A percentile compares a stretch with the other conserved stretches of the same genome.
phyloP scores from a whole-genome alignment of 2,797 vertebrate species.

The Morus bassanus region DNA sequence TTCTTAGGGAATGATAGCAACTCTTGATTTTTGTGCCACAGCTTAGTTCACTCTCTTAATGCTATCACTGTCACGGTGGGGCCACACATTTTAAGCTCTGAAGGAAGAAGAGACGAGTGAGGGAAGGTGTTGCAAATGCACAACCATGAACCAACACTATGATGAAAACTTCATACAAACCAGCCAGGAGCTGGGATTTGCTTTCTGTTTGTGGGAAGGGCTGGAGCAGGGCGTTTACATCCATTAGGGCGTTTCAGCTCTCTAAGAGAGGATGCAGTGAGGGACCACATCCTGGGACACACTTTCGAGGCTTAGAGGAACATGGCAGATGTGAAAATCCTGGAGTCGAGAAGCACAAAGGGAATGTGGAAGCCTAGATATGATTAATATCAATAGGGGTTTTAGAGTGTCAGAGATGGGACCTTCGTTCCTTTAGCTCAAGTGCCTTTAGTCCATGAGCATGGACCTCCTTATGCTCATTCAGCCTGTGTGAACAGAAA shows the following conservation, averaged over 20 bases:
- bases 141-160: neutral
- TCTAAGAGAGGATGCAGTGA: neutral
- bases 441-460: neutral
- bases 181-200: neutral
- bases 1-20: neutral
- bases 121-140: neutral
- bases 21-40: neutral
- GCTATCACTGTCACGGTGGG: neutral
- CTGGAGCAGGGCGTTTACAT: neutral
- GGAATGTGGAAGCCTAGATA: neutral
- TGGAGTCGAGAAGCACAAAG: neutral
- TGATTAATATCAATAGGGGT: accelerated
- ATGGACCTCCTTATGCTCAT: neutral
- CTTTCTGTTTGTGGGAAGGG: neutral
- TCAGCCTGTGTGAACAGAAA: neutral
- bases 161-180: neutral
- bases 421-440: neutral
- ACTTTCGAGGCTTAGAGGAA: neutral
- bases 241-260: neutral
- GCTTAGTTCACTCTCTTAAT: neutral
- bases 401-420: neutral
- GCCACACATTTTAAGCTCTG: neutral
- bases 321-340: neutral
- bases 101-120: neutral
- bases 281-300: neutral